These are phyloP conservation scores for Scaptodrosophila latifasciaeformis DNA, from an alignment of 2,888 invertebrate genomes.

Conservation along the genomic window DNA sequence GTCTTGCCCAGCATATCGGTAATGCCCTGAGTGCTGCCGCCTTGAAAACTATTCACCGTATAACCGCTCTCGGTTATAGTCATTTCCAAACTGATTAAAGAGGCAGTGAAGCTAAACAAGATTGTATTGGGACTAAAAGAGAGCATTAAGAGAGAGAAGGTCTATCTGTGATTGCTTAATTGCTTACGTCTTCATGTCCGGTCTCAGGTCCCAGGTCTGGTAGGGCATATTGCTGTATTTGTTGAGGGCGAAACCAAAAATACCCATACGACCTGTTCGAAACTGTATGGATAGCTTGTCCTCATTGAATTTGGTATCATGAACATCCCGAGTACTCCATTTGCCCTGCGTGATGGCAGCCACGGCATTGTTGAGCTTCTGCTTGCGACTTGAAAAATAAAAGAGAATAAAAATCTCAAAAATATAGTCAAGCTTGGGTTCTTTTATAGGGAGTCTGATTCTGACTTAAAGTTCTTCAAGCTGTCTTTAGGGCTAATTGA, in stretches of 20 bases:
- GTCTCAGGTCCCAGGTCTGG: conserved; percentile 90
- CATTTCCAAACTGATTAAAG: conserved; percentile 78
- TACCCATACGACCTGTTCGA: conserved; percentile 82
- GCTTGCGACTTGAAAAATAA: conserved; percentile 38
- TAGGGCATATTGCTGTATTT: conserved; percentile 88
- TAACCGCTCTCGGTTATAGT: conserved; percentile 75
- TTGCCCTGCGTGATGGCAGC: conserved; percentile 72
- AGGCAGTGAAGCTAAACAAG: conserved; percentile 77
- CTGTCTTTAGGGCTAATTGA: no score
- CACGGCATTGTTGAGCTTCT: conserved; percentile 43
- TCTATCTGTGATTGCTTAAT: neutral
- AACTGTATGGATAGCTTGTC: conserved; percentile 87
- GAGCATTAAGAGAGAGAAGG: neutral
- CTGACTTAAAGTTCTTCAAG: no score
- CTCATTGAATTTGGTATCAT: conserved; percentile 89
- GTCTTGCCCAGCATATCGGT: conserved; percentile 72
- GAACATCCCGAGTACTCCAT: conserved; percentile 84
- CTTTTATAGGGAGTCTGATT: no score
- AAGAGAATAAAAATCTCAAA: no score
- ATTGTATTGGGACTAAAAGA: conserved; percentile 67
- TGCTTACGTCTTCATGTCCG: conserved; percentile 77
- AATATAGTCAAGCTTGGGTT: no score
- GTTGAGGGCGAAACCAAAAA: conserved; percentile 84
- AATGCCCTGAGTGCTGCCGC: conserved; percentile 71
- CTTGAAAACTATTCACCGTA: conserved; percentile 73